These are phyloP conservation scores for Gallinago stenura DNA, from an alignment of 2,797 vertebrate species.

Conservation along the genomic window DNA sequence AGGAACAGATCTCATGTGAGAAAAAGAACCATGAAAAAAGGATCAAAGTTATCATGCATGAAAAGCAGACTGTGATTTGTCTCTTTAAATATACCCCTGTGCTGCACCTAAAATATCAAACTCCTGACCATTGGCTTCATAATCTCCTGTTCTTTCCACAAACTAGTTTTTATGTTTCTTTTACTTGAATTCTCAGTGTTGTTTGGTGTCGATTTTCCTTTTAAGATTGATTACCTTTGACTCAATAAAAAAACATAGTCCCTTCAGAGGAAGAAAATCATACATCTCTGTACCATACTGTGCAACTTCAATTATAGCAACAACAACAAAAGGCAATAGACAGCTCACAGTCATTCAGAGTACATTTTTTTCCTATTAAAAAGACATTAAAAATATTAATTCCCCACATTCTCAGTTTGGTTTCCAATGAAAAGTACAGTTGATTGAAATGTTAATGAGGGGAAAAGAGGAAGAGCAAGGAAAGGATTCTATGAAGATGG, in stretches of 20 bases:
- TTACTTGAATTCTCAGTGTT: background rate
- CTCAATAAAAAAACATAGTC: background rate
- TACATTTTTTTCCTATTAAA: background rate
- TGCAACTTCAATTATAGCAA: slow-evolving; percentile 1
- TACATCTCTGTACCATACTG: background rate
- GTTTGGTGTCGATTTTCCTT: background rate
- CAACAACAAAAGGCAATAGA: slow-evolving; percentile 23
- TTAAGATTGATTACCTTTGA: background rate
- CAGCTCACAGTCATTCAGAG: background rate
- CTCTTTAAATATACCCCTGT: background rate
- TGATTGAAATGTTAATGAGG: slow-evolving; percentile 19
- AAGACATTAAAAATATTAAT: slow-evolving; percentile 34
- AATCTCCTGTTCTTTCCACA: background rate
- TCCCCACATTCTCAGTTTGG: background rate
- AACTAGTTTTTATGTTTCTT: background rate
- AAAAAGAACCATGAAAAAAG: background rate
- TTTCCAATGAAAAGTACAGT: background rate
- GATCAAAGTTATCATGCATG: background rate
- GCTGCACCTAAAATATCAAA: background rate
- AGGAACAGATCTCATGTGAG: background rate
- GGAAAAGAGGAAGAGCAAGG: background rate
- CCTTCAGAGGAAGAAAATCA: background rate
- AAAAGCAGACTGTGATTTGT: background rate
- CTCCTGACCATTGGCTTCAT: background rate
- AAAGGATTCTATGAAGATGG: background rate